Evolutionary conservation across 2,888 invertebrate genomes (phyloP), one percentile per base, ranked within the genome.

Genomic region (Ennomos fuscantarius): DNA sequence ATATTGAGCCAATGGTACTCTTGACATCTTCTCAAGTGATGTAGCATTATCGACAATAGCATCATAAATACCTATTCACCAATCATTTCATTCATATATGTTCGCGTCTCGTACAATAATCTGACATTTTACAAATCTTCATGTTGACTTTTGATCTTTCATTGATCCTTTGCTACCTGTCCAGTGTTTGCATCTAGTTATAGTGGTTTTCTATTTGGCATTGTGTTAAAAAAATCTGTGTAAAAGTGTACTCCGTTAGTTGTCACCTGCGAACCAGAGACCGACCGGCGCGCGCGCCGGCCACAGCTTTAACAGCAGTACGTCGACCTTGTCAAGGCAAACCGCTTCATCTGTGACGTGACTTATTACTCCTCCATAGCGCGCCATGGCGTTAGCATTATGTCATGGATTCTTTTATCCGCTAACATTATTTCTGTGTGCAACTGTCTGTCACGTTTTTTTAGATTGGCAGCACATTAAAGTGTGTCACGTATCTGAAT

Each of bases 271-370:
- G 42, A 49, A 52, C 32, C 3, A 12, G 24, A 42, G 11, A 12
- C 68, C 68, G 70, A 71, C 70, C 65, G 55, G 65, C 65, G 66
- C 70, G 60, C 60, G 67, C 69, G 69, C 63, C 32, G 9, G 32
- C 8, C 52, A 44, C 44, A 44, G 57, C 33, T 34, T 37, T 50
- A 47, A 44, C 11, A 48, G 31, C 12, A 47, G 47, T 51, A 1
- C n/a, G 3, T 33, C 76, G 84, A 80, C 84, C 84, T 84, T 83
- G 81, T 77, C 83, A 82, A 83, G 82, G 84, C 78, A 62, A 76
- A 65, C 84, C 65, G 72, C 73, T 73, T 62, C 65, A 55, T 57
- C 55, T 31, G 51, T 52, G 52, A 48, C 57, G 51, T 47, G 44
- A 8, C 44, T 24, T 48, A 32, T 42, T 53, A 35, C 24, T 24